These are phyloP conservation scores for Nycteola revayana DNA, from an alignment of 2,888 invertebrate genomes.

Conservation along the genomic window DNA sequence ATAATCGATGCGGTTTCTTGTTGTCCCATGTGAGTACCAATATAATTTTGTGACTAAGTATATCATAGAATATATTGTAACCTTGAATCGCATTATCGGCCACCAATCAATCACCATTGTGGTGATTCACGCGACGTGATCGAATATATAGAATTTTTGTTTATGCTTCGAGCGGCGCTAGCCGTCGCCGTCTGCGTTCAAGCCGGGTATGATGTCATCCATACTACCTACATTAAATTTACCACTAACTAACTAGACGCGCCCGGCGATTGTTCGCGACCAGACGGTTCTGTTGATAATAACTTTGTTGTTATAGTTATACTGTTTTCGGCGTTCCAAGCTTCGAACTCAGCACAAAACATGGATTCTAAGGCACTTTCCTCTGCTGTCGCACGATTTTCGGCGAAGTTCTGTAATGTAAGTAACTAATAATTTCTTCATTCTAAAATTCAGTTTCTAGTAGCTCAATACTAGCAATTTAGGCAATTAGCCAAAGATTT, in stretches of 20 bases:
- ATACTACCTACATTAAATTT: background rate
- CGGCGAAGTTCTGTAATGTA: slow-evolving; percentile 77
- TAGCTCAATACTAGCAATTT: no score
- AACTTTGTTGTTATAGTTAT: slow-evolving; percentile 43
- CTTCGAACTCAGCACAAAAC: slow-evolving; percentile 32
- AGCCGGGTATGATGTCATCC: slow-evolving; percentile 24
- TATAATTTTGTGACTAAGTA: no score
- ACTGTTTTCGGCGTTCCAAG: slow-evolving; percentile 38
- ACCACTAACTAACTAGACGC: background rate
- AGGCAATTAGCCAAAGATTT: no score
- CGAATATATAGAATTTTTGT: no score
- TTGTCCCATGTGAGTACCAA: no score
- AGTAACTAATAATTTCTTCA: slow-evolving; percentile 46
- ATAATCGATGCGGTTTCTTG: no score
- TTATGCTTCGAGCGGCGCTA: slow-evolving; percentile 1
- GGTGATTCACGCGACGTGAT: no score
- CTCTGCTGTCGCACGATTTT: slow-evolving; percentile 61
- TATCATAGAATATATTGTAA: no score
- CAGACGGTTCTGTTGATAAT: slow-evolving; percentile 2
- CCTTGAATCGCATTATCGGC: no score
- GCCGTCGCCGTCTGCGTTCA: background rate
- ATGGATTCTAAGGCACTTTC: slow-evolving; percentile 65
- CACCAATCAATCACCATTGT: no score
- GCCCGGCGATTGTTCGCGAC: background rate
- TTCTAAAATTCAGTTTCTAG: no score